Base-by-base conservation (phyloP, 2,888 invertebrate species). In the Gortyna flavago region DNA sequence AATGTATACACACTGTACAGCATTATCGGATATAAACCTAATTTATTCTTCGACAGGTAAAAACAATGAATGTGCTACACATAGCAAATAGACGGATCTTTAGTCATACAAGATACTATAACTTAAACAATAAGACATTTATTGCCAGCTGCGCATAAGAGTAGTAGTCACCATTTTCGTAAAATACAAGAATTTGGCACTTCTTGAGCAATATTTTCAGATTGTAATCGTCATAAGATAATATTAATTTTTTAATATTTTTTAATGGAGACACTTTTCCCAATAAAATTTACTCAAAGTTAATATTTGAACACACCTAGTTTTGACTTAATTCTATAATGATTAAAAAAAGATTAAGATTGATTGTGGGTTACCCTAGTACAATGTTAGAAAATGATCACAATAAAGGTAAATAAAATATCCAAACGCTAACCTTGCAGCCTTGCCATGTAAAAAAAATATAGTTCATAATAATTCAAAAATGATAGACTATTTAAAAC, bases 171-270 rank as follows among this genome's bases (percentile, higher is more conserved):
- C 77, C 81, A 75, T 82, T 79, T 77, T 85, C 59, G 67, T 84
- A 77, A 78, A 75, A 82, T 78, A 82, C 75, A 77, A 85, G 76
- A 84, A 75, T 88, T 92, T 92, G 91, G 92, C 92, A 92, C 92
- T 84, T 88, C 69, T 91, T 92, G 91, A 92, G 92, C 92, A 91
- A 89, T 81, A 84, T 80, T 83, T 75, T 75, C 62, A 75, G 69
- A 77, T 65, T 77, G n/a, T 35, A 44, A 44, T 75, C 35, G 16
- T 82, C 75, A 75, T 80, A 83, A 75, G 76, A 77, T 73, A 68
- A 57, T 72, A 44, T 72, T 11, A 2, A 21, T 35, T 67, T 38
- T 9, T 32, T 11, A 48, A 13, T 9, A 0, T 51, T 59, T 75
- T 54, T 61, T 44, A 54, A 74, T 35, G 9, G 6, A 21, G 8